phyloP scores from a whole-genome alignment of 2,113 vertebrate species.

The Trogon melanurus region DNA sequence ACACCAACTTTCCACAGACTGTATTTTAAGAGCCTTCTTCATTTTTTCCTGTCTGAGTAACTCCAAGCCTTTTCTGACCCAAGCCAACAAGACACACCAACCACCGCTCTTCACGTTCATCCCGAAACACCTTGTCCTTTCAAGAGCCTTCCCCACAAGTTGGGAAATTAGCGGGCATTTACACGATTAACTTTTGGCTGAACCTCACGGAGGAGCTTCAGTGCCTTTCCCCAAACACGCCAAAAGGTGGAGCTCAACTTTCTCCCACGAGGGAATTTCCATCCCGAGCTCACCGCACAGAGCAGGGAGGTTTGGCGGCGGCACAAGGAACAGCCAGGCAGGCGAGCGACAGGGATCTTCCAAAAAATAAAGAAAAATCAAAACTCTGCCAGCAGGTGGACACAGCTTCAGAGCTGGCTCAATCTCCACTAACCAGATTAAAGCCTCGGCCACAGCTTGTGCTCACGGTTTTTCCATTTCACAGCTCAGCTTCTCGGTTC shows the following conservation, averaged over 20 bases:
- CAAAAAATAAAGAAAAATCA: no score
- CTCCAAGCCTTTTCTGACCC: not conserved
- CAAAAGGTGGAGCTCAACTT: conserved; percentile 59
- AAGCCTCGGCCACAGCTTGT: not conserved
- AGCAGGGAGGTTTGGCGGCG: not conserved
- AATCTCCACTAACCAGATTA: not conserved
- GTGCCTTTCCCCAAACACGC: not conserved
- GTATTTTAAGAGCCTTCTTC: not conserved
- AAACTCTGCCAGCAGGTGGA: no score
- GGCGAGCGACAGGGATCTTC: not conserved
- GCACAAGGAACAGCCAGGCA: not conserved
- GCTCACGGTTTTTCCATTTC: not conserved
- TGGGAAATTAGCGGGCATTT: not conserved
- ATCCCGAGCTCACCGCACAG: not conserved
- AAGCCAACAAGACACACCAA: not conserved
- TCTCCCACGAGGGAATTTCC: not conserved
- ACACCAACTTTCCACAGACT: not conserved
- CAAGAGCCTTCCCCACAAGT: not conserved
- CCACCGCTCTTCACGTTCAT: not conserved
- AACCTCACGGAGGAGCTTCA: not conserved
- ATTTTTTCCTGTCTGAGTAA: not conserved
- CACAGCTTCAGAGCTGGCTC: accelerated
- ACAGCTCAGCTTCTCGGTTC: not conserved
- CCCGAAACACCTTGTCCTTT: not conserved
- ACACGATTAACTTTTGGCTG: not conserved